These are phyloP conservation scores for Drosophila nr. fundita DNA, from an alignment of 2,888 invertebrate genomes.

Conservation along the genomic window DNA sequence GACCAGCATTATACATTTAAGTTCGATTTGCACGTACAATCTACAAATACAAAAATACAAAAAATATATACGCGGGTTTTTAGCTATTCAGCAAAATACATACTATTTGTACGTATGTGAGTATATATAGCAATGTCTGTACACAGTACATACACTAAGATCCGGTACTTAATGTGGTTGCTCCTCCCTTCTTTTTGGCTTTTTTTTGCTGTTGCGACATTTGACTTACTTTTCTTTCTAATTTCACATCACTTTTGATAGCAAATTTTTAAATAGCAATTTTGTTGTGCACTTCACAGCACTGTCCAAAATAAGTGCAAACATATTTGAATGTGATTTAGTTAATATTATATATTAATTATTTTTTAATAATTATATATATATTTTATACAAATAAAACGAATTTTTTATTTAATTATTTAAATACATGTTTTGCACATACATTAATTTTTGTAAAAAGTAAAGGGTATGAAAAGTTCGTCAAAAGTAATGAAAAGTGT, in stretches of 20 bases:
- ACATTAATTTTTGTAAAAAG: background rate
- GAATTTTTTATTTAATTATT: background rate
- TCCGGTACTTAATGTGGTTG: background rate
- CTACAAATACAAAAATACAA: background rate
- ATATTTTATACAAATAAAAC: background rate
- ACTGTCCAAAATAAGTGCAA: background rate
- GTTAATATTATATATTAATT: background rate
- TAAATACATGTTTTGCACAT: background rate
- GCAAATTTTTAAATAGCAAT: background rate
- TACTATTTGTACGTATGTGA: no score
- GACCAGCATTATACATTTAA: background rate
- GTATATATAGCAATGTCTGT: background rate
- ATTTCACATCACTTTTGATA: background rate
- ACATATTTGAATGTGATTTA: background rate
- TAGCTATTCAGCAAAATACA: background rate
- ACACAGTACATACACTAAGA: background rate
- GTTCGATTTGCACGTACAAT: background rate
- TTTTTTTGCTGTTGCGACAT: background rate
- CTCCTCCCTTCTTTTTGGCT: background rate
- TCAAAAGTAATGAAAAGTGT: constrained; percentile 2
- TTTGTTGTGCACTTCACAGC: background rate
- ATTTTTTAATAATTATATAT: background rate
- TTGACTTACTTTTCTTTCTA: background rate
- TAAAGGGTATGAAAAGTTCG: constrained; percentile 36
- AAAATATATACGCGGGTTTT: background rate